Conservation (phyloP, 1,140 invertebrate species). For the Drosophila teissieri region DNA sequence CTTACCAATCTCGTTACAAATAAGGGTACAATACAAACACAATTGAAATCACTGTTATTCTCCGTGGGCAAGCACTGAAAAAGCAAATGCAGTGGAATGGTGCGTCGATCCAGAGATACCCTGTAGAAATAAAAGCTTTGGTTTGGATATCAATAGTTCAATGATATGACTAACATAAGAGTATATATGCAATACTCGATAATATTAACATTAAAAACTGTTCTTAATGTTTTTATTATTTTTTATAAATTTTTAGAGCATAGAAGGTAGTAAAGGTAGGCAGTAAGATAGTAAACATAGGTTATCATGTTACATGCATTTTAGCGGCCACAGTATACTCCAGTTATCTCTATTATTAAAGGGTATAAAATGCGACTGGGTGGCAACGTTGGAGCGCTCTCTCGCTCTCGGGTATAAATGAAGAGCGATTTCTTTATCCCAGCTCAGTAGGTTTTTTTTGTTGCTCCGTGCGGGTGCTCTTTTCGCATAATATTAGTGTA, state of each 20-base stretch:
- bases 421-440: slow-evolving; percentile 6
- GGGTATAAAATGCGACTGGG: not conserved
- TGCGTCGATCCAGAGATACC: not conserved
- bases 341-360: not conserved
- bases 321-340: too few species aligned
- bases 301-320: not conserved
- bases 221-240: too few species aligned
- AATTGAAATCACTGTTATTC: slow-evolving; percentile 23
- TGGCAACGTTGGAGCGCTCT: slow-evolving; percentile 8
- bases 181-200: too few species aligned
- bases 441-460: slow-evolving; percentile 34
- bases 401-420: slow-evolving; percentile 24
- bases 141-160: too few species aligned
- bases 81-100: not conserved
- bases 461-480: slow-evolving; percentile 19
- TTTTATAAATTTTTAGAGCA: too few species aligned
- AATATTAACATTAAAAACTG: too few species aligned
- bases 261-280: too few species aligned
- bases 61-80: slow-evolving; percentile 9
- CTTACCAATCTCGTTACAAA: slow-evolving; percentile 5
- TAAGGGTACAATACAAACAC: slow-evolving; percentile 3
- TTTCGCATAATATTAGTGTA: slow-evolving; percentile 31
- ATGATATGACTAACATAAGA: too few species aligned
- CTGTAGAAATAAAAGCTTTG: not conserved
- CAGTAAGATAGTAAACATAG: not conserved